Base-by-base conservation (phyloP, 2,113 vertebrate genomes). In the Setophaga kirtlandii region DNA sequence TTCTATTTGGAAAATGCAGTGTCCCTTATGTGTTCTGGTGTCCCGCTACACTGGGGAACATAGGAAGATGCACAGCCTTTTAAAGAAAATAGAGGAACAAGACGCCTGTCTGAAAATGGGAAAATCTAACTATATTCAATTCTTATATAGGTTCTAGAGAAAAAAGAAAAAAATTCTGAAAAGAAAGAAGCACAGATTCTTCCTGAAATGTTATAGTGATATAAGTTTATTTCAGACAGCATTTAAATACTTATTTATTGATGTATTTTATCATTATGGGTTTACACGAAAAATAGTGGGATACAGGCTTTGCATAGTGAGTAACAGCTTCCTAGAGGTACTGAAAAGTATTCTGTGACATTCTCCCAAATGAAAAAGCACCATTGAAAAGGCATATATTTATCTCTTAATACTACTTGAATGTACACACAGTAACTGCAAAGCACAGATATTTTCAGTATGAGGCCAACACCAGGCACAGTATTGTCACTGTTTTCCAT, bases 81-180 rank as follows among this genome's bases (percentile, higher is more conserved):
- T 95, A 94, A 92, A 74, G 89, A 95, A 77, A 96, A 90, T 44
- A 97, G 81, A 96, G 52, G 97, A 92, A 70, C 67, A 74, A 91
- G 88, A 96, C 91, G 93, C 68, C 87, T 94, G 81, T 92, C 95
- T 75, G 63, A 75, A 86, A 95, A 96, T 58, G 6, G 9, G 5
- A 65, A 47, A 74, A 65, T n/a, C 19, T n/a, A 5, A 56, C 28
- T 65, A 95, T 89, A 82, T 89, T 96, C 81, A 97, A 75, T 95
- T 97, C 83, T 97, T 92, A 97, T 94, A 93, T 92, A 97, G 46
- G 23, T 87, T 98, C 74, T 96, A 89, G 83, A 91, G 90, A 93
- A 96, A 94, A 65, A 85, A 27, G 53, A 68, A 23, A 93, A 23
- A 84, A 27, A 35, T 21, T 11, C 67, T 49, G 44, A 28, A 78